These are phyloP conservation scores for Lutjanus argentimaculatus DNA, from an alignment of 2,797 vertebrate species.

Conservation along the genomic window DNA sequence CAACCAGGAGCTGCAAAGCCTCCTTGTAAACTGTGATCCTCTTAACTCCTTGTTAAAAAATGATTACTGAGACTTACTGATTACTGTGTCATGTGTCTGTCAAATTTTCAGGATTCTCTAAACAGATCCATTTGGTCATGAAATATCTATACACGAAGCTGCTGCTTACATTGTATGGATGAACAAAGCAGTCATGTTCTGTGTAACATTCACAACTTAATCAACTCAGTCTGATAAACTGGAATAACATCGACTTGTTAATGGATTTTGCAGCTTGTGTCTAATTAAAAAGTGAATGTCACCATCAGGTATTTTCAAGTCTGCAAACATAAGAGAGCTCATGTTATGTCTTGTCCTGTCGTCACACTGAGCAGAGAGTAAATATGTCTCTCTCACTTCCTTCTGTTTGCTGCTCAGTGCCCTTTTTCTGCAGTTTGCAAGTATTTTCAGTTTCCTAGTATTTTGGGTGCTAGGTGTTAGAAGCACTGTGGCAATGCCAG, in stretches of 20 bases:
- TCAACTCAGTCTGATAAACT: constrained; percentile 2
- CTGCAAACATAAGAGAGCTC: background rate
- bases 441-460: constrained; percentile 4
- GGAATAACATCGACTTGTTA: constrained; percentile 2
- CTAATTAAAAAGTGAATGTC: constrained; percentile 13
- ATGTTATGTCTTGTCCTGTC: background rate
- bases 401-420: background rate
- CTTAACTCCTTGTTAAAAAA: background rate
- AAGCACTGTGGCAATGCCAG: constrained; percentile 52
- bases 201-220: background rate
- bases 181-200: background rate
- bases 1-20: constrained; percentile 28
- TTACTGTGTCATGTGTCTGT: background rate
- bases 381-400: constrained; percentile 7
- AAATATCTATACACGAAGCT: background rate
- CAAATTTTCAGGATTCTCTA: background rate
- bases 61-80: background rate
- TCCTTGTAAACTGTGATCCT: background rate
- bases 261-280: constrained; percentile 7
- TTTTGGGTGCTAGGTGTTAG: constrained; percentile 50
- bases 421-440: constrained; percentile 2
- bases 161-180: background rate
- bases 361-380: background rate
- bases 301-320: background rate
- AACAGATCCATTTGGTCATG: background rate